Percentiles rank a stretch among this genome's conserved stretches.
Conservation (phyloP, 2,113 vertebrate genomes). For the Anser brachyrhynchus region DNA sequence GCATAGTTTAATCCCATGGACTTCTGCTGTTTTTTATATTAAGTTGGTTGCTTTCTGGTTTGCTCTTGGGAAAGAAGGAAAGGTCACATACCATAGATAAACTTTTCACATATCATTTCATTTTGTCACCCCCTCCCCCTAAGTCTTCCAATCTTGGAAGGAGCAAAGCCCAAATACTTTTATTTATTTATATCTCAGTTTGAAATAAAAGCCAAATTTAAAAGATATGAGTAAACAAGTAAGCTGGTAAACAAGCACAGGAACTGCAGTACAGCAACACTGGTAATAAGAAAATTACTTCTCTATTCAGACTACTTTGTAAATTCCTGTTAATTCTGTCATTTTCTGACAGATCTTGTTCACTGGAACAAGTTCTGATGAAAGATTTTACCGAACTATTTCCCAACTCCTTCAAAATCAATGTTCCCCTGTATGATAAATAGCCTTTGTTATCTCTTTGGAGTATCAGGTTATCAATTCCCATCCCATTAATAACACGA, state of each 20-base stretch:
- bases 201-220: background rate
- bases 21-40: background rate
- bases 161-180: background rate
- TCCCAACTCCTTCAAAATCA: background rate
- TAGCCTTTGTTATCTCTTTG: slow-evolving; percentile 4
- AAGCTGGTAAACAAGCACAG: background rate
- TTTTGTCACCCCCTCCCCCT: background rate
- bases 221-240: background rate
- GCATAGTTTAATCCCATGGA: background rate
- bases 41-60: background rate
- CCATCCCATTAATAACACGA: slow-evolving; percentile 4
- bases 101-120: background rate
- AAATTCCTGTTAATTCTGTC: background rate
- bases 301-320: background rate
- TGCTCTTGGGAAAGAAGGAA: background rate
- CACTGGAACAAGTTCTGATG: background rate
- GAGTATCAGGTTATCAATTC: slow-evolving; percentile 23
- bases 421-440: background rate
- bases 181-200: background rate
- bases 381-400: background rate
- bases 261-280: background rate
- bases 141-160: background rate
- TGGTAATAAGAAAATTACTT: background rate
- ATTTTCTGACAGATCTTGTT: background rate
- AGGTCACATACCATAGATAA: background rate